Base-by-base conservation (phyloP, 1,140 invertebrate species). In the Berghia stephanieae region DNA sequence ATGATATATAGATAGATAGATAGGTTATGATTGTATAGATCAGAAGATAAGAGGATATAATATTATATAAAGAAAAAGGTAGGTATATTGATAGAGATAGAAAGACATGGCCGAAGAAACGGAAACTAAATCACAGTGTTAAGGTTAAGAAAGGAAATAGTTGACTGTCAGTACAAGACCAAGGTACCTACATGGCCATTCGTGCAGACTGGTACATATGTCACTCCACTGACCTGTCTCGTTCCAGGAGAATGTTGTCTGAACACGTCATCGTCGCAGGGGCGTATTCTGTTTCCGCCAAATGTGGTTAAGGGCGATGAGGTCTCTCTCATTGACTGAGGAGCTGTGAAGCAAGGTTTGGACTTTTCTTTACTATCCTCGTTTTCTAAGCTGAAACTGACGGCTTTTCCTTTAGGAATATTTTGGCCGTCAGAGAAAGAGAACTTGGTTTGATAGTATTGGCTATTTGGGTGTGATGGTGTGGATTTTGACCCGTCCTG, bases 181-280 rank as follows among this genome's bases (percentile, higher is more conserved):
- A n/a, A 5, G 46, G 38, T 75, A 75, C 73, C 73, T 75, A 75
- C 73, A 75, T 75, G 73, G 55, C 38, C 57, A 44, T 24, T 31
- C 13, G 73, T 75, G 40, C 57, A 66, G 73, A 75, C 57, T 24
- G 73, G 73, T 36, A 60, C n/a, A 55, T 75, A 75, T 27, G n/a
- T 63, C 74, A 76, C 74, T 49, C 43, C 74, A 76, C 74, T 76
- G 60, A 76, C 74, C 74, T 76, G 60, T 34, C 63, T 3, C 10
- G 57, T 46, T 63, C 27, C 13, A 5, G 72, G 43, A 27, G 72
- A 63, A 3, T 40, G 52, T 2, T 27, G 52, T 3, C n/a, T 52
- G 42, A 34, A 75, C 55, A 57, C 31, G n/a, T 63, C 57, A 5
- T 49, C 72, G 24, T 63, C 72, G 18, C 52, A 27, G 1, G 72